Percentiles rank a stretch among this genome's conserved stretches.
phyloP scores from a whole-genome alignment of 2,113 vertebrate genomes.

The Bubo scandiacus region DNA sequence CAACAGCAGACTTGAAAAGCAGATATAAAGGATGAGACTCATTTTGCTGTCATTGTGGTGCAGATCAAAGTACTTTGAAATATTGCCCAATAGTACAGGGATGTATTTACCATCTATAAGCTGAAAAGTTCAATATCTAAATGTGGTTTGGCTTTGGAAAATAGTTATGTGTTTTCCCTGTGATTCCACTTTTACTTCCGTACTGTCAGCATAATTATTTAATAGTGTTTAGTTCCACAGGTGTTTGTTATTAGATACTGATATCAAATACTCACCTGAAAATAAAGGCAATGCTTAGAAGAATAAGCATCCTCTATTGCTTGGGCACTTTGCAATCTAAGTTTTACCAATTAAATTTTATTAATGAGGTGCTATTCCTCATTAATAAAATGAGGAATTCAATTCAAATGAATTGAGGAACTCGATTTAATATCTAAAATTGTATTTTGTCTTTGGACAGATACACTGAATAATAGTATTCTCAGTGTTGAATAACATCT shows the following conservation, averaged over 20 bases:
- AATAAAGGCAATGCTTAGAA: background rate
- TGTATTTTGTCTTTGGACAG: background rate
- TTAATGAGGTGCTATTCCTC: background rate
- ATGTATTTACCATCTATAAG: background rate
- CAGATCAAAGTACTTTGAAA: background rate
- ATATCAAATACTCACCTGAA: background rate
- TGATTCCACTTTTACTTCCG: background rate
- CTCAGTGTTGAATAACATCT: background rate
- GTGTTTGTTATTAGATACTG: background rate
- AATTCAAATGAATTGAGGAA: no score
- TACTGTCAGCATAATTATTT: background rate
- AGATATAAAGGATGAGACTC: background rate
- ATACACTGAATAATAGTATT: background rate
- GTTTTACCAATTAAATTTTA: background rate
- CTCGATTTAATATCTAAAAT: background rate
- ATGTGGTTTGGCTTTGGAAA: background rate
- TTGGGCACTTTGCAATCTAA: background rate
- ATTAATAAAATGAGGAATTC: no score
- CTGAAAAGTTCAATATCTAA: background rate
- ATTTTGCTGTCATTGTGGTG: background rate
- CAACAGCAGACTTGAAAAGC: background rate
- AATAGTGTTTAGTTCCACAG: background rate
- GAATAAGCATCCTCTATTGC: background rate
- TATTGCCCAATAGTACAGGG: background rate
- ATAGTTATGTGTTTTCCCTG: background rate